A percentile compares a stretch with the other conserved stretches of the same genome.
Evolutionary conservation across 2,888 invertebrate species (phyloP).

Genomic region (Cylloceria caligata): DNA sequence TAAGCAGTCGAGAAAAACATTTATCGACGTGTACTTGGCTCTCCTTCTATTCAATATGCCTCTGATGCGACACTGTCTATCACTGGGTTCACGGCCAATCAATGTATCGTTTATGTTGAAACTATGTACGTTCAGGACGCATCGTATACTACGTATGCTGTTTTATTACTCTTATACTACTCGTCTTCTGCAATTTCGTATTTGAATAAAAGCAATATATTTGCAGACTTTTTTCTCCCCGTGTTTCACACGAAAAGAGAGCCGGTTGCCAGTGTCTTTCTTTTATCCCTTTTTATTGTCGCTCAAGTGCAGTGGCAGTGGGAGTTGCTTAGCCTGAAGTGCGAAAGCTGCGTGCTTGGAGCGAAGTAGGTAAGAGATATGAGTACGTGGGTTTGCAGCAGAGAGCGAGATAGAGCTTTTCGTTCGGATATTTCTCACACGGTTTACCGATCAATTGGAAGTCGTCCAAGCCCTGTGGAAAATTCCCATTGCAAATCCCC

Average conservation of each 20-base stretch:
- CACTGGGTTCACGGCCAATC: constrained; percentile 11
- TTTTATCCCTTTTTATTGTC: background rate
- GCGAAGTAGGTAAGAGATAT: background rate
- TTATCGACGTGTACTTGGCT: constrained; percentile 5
- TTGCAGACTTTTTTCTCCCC: constrained; percentile 8
- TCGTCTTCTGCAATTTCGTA: background rate
- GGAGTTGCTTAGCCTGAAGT: constrained; percentile 43
- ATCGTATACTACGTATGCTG: background rate
- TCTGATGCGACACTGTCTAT: background rate
- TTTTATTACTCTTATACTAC: background rate
- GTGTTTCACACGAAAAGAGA: constrained; percentile 9
- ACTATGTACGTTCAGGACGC: background rate
- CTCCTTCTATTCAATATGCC: background rate
- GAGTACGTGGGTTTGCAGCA: background rate
- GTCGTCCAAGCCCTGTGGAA: constrained; percentile 47
- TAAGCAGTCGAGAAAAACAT: background rate
- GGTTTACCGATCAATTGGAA: constrained; percentile 59
- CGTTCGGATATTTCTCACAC: constrained; percentile 48
- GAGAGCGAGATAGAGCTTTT: constrained; percentile 36
- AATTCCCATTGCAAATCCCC: constrained; percentile 59
- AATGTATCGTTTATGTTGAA: background rate
- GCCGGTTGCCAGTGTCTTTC: constrained; percentile 25
- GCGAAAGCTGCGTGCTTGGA: constrained; percentile 40
- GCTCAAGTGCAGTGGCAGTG: constrained; percentile 39
- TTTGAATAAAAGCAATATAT: constrained; percentile 11